These are phyloP conservation scores for Chelon auratus DNA, from an alignment of 2,797 vertebrate species.

Conservation along the genomic window DNA sequence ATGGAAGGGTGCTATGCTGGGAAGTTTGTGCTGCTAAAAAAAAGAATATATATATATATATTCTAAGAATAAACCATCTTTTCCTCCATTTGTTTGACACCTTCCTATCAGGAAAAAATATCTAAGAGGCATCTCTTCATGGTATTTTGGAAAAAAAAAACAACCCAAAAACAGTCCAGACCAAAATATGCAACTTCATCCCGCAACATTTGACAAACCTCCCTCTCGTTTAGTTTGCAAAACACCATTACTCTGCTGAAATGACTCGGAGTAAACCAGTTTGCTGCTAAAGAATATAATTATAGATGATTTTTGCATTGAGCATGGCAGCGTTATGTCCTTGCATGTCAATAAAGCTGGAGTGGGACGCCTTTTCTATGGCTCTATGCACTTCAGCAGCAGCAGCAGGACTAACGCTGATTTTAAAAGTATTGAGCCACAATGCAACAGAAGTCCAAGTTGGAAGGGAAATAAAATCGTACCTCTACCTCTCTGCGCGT, in stretches of 20 bases:
- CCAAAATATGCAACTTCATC: background rate
- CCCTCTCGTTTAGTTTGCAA: constrained; percentile 47
- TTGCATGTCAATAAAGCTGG: constrained; percentile 65
- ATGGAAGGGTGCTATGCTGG: constrained; percentile 17
- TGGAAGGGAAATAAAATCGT: constrained; percentile 8
- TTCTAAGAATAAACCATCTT: background rate
- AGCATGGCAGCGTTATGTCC: constrained; percentile 50
- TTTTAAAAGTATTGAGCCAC: constrained; percentile 29
- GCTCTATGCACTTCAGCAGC: constrained; percentile 52
- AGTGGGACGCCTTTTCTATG: constrained; percentile 57
- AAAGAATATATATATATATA: no score
- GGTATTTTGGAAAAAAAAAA: background rate
- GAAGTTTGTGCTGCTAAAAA: background rate
- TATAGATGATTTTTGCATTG: constrained; percentile 67
- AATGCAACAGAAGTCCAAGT: constrained; percentile 44
- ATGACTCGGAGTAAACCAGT: constrained; percentile 61
- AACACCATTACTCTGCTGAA: constrained; percentile 49
- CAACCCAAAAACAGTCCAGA: background rate
- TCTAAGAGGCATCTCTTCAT: background rate
- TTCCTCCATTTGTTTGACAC: background rate
- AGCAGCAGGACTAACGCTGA: constrained; percentile 26
- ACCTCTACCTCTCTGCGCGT: constrained; percentile 13
- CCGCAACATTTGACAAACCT: constrained; percentile 52
- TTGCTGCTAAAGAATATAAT: constrained; percentile 61
- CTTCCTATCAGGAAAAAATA: background rate